Base-by-base conservation (phyloP, 2,888 invertebrate species). In the Pterostichus niger region DNA sequence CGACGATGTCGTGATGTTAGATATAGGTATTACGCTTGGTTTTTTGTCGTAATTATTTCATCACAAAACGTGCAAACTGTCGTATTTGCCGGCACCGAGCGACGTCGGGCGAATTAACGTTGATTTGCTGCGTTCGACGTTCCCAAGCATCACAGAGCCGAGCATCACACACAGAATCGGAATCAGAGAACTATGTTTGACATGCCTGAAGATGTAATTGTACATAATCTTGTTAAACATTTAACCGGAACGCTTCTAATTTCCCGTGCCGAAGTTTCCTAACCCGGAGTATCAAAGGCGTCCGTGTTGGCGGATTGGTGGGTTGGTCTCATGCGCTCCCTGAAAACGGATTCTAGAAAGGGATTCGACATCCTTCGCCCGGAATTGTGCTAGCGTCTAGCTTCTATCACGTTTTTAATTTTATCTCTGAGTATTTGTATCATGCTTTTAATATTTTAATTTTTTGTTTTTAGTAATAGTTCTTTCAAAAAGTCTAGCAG, bases 221-320 rank as follows among this genome's bases (percentile, higher is more conserved):
- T 89, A 89, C 88, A 87, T 90, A 90, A 90, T 88, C 89, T 89
- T 87, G 89, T 90, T 90, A 90, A 84, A 89, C 90, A 89, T 90
- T 90, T 90, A 89, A 87, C 85, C 86, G 86, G 79, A 85, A 86
- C 87, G 87, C 88, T 87, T 87, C 88, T 88, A 89, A 89, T 89
- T 89, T 88, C 87, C 86, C 83, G 79, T 79, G 76, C 64, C 54
- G 83, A 75, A 78, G 71, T 83, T 77, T 83, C 82, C 31, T 75
- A 52, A 75, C 75, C 75, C 68, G 13, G 73, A 59, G 78, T 83
- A 79, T 83, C 83, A 83, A 83, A 83, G 83, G 79, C 73, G 77
- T 44, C 17, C 59, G 61, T 6, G 40, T 40, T 31, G 54, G 17
- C 24, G 46, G 24, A 15, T 76, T 17, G 52, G 13, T 17, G 46